Evolutionary conservation across 2,113 vertebrate species (phyloP).

Genomic region (Chaetodon trifascialis): DNA sequence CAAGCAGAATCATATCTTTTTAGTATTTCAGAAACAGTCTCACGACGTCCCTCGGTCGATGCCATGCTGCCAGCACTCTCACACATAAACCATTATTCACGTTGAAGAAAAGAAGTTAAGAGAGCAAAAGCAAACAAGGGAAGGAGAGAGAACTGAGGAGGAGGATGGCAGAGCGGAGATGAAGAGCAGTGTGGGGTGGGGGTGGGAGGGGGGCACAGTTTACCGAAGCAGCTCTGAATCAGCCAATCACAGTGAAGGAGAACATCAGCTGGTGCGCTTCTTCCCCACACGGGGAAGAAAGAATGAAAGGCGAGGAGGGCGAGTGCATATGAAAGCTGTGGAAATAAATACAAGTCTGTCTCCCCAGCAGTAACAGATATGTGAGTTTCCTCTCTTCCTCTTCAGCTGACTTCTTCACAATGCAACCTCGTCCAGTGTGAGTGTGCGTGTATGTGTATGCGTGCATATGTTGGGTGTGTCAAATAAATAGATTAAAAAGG

Average conservation of each 20-base stretch:
- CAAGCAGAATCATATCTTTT: slow-evolving; percentile 25
- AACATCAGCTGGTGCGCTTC: slow-evolving; percentile 84
- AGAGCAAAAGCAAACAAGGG: slow-evolving; percentile 55
- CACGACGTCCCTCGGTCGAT: slow-evolving; percentile 42
- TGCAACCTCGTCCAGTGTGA: slow-evolving; percentile 56
- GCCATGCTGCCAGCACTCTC: slow-evolving; percentile 61
- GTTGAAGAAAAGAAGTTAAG: slow-evolving; percentile 48
- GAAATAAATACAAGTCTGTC: slow-evolving; percentile 82
- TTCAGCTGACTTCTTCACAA: slow-evolving; percentile 58
- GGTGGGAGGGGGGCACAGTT: slow-evolving; percentile 75
- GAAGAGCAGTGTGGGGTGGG: slow-evolving; percentile 71
- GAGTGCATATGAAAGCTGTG: slow-evolving; percentile 81
- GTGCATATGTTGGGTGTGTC: slow-evolving; percentile 53
- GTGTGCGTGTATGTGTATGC: slow-evolving; percentile 39
- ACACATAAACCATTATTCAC: slow-evolving; percentile 60
- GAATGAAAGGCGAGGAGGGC: slow-evolving; percentile 80
- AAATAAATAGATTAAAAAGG: slow-evolving; percentile 75
- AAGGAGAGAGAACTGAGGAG: slow-evolving; percentile 48
- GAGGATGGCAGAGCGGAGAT: slow-evolving; percentile 55
- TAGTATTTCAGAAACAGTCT: slow-evolving; percentile 46
- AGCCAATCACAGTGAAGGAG: slow-evolving; percentile 87
- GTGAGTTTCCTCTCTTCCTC: slow-evolving; percentile 60
- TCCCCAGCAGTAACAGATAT: slow-evolving; percentile 80
- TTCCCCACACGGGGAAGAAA: slow-evolving; percentile 71
- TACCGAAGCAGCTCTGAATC: slow-evolving; percentile 84